phyloP scores from a whole-genome alignment of 2,113 vertebrate genomes.

The Pterocles burchelli region DNA sequence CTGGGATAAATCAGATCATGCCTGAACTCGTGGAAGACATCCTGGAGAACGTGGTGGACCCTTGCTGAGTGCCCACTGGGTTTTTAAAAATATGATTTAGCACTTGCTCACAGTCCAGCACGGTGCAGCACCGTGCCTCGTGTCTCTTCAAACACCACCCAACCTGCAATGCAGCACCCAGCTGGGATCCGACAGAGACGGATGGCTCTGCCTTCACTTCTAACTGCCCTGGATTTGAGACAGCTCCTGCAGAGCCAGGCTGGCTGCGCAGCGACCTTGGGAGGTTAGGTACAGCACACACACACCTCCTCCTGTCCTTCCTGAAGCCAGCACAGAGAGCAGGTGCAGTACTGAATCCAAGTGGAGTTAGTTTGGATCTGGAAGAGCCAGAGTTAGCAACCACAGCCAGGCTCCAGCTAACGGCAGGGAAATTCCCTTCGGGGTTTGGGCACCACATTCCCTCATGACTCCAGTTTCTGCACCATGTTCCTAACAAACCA shows the following conservation, averaged over 20 bases:
- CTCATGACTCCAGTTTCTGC: neutral
- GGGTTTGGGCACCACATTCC: neutral
- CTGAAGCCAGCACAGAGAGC: neutral
- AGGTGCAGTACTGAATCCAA: neutral
- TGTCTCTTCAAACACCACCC: neutral
- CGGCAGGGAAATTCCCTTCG: neutral
- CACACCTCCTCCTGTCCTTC: neutral
- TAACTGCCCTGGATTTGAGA: neutral
- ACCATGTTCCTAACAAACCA: neutral
- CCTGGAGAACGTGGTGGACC: neutral
- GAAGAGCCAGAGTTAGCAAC: neutral
- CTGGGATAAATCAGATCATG: neutral
- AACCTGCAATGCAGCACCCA: neutral
- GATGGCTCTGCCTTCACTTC: neutral
- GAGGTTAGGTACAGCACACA: neutral
- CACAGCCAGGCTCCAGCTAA: neutral
- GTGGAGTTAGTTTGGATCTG: neutral
- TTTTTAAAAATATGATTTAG: neutral
- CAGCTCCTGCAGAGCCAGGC: neutral
- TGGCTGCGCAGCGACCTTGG: neutral
- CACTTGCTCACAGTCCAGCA: neutral
- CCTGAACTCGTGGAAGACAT: neutral
- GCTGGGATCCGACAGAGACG: neutral
- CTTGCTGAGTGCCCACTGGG: neutral
- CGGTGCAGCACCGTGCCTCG: fast-evolving